These are phyloP conservation scores for Diorhabda carinulata DNA, from an alignment of 1,140 invertebrate genomes.

Conservation along the genomic window DNA sequence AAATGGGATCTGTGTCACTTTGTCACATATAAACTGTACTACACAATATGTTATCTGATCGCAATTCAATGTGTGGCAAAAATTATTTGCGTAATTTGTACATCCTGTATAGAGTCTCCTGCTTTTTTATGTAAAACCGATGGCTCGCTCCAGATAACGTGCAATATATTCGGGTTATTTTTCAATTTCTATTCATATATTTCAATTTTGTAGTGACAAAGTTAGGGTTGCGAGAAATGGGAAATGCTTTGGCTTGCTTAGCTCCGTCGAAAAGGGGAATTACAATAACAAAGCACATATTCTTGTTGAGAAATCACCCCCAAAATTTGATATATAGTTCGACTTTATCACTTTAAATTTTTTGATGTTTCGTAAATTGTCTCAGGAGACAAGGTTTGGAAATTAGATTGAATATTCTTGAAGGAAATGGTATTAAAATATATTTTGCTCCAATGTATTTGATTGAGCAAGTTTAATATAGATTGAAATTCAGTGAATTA, in stretches of 20 bases:
- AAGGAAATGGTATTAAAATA: too few relatives aligned
- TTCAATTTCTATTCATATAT: constrained; percentile 22
- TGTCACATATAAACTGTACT: too few relatives aligned
- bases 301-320: constrained; percentile 15
- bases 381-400: too few relatives aligned
- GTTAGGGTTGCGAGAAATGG: constrained; percentile 20
- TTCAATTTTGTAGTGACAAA: constrained; percentile 21
- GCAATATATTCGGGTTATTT: constrained; percentile 19
- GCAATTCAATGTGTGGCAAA: background rate
- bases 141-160: constrained; percentile 7
- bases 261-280: constrained; percentile 10
- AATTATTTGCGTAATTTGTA: background rate
- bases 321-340: constrained; percentile 12
- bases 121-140: constrained; percentile 15
- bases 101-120: background rate
- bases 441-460: too few relatives aligned
- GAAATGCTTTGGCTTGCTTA: constrained; percentile 17
- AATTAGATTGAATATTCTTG: too few relatives aligned
- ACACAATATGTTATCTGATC: background rate
- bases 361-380: background rate
- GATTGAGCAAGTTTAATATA: too few relatives aligned
- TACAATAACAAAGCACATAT: constrained; percentile 21
- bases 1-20: too few relatives aligned
- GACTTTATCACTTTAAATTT: constrained; percentile 4
- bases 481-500: too few relatives aligned